Evolutionary conservation across 2,888 invertebrate species (phyloP).

Genomic region (Polyommatus iphigenia): DNA sequence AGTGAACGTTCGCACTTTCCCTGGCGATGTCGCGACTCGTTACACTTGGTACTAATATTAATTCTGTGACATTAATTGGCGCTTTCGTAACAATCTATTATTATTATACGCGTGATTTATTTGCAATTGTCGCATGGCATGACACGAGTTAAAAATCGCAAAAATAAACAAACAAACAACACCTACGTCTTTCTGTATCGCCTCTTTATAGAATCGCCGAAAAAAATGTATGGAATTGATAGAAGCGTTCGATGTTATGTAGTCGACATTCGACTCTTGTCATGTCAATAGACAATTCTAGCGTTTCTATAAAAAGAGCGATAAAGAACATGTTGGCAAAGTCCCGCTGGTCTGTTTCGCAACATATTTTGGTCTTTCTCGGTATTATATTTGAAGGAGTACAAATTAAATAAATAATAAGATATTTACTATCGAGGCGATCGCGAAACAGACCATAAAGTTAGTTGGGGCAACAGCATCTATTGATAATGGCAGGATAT

Average conservation of each 20-base stretch:
- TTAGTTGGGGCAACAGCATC: background rate
- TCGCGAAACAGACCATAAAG: background rate
- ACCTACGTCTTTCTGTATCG: too few relatives aligned
- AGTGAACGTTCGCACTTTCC: slow-evolving; percentile 73
- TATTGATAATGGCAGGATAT: background rate
- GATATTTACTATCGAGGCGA: background rate
- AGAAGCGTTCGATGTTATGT: too few relatives aligned
- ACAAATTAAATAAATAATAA: background rate
- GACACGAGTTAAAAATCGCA: slow-evolving; percentile 55
- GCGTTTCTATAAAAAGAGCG: too few relatives aligned
- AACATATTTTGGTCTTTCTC: background rate
- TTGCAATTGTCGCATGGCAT: slow-evolving; percentile 56
- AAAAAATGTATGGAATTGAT: too few relatives aligned
- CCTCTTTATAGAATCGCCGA: too few relatives aligned
- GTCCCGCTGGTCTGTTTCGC: background rate
- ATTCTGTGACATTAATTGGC: slow-evolving; percentile 46
- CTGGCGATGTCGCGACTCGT: slow-evolving; percentile 55
- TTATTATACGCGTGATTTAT: slow-evolving; percentile 54
- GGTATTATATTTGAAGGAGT: background rate
- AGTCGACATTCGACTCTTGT: too few relatives aligned
- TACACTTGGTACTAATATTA: slow-evolving; percentile 51
- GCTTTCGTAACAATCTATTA: slow-evolving; percentile 58
- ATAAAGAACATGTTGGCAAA: too few relatives aligned
- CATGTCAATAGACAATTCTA: too few relatives aligned
- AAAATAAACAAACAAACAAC: background rate